phyloP scores from a whole-genome alignment of 2,797 vertebrate genomes.

The Sebastes hopkinsi region DNA sequence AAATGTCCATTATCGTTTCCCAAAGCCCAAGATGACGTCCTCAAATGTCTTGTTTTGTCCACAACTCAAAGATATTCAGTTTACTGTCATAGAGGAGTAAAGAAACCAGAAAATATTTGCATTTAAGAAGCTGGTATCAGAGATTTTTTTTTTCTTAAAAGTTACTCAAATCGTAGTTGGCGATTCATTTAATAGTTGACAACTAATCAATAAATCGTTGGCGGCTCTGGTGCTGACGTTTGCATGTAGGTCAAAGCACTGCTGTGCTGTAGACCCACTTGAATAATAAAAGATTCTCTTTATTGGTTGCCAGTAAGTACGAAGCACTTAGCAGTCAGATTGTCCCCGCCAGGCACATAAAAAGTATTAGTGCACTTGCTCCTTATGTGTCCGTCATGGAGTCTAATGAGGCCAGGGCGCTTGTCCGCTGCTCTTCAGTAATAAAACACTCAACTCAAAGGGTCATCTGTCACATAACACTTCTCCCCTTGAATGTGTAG shows the following conservation, averaged over 20 bases:
- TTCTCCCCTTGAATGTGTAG: not conserved
- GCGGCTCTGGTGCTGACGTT: not conserved
- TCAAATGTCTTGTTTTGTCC: no score
- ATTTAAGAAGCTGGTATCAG: no score
- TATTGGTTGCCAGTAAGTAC: not conserved
- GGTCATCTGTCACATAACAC: not conserved
- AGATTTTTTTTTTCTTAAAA: no score
- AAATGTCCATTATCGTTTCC: no score
- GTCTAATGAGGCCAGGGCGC: not conserved
- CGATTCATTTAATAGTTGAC: no score
- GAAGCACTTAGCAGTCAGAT: not conserved
- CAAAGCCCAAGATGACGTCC: no score
- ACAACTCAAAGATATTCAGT: no score
- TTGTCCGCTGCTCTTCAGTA: not conserved
- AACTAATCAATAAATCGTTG: no score
- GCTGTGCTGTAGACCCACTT: not conserved
- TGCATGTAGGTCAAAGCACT: not conserved
- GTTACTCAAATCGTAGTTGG: no score
- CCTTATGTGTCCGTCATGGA: not conserved
- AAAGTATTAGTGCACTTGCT: not conserved
- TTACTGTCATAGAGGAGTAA: accelerated
- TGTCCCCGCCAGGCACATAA: not conserved
- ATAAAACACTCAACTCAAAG: not conserved
- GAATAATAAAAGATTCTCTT: not conserved
- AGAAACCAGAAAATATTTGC: no score